Evolutionary conservation across 2,113 vertebrate species (phyloP).

Genomic region (Leuciscus idus): DNA sequence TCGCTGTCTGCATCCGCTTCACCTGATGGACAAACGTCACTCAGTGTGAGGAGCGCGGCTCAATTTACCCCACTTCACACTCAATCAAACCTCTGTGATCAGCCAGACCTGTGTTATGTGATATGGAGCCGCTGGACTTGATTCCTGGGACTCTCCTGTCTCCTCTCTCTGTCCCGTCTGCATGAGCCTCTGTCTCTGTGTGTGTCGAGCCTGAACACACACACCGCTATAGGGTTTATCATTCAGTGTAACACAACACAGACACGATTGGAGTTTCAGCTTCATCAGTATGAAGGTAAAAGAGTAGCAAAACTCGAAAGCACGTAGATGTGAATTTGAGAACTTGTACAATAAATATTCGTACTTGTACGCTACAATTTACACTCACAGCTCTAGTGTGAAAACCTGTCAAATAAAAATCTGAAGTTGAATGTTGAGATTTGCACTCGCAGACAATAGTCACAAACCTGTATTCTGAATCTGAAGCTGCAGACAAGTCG

Average conservation of each 20-base stretch:
- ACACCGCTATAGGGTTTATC: neutral
- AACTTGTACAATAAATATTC: too few species aligned
- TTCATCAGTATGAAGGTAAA: too few species aligned
- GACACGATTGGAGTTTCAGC: too few species aligned
- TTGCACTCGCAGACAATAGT: too few species aligned
- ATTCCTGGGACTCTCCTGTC: constrained; percentile 72
- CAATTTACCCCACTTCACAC: neutral
- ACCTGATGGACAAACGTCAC: constrained; percentile 71
- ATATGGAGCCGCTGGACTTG: constrained; percentile 60
- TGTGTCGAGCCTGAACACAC: constrained; percentile 71
- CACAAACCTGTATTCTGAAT: too few species aligned
- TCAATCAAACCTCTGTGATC: neutral
- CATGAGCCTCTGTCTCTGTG: constrained; percentile 73
- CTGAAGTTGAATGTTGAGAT: too few species aligned
- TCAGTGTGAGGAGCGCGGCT: neutral
- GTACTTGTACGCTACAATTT: too few species aligned
- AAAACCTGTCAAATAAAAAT: too few species aligned
- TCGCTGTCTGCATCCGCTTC: constrained; percentile 95
- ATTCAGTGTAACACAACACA: neutral
- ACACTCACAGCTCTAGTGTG: too few species aligned
- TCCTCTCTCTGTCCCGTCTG: constrained; percentile 58
- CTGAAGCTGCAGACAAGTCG: too few species aligned
- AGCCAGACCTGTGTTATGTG: neutral
- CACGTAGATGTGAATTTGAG: too few species aligned
- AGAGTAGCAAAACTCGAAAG: too few species aligned